A percentile compares a stretch with the other conserved stretches of the same genome.
These are phyloP conservation scores for Machimus atricapillus DNA, from an alignment of 2,888 invertebrate genomes.

Conservation along the genomic window DNA sequence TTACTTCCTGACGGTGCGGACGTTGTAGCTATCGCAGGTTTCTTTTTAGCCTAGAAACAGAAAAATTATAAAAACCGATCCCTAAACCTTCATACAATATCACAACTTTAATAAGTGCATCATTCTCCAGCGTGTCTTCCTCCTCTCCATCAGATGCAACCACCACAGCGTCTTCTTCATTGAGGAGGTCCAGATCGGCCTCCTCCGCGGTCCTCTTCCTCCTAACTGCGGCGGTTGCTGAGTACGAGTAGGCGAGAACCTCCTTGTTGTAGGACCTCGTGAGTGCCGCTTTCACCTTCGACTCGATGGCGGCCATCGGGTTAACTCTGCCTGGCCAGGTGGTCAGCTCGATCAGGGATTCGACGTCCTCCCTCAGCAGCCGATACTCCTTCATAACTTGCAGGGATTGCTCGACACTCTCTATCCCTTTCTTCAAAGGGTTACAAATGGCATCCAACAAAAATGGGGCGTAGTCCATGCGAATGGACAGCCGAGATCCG, in stretches of 20 bases:
- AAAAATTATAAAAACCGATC: background rate
- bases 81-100: background rate
- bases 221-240: constrained; percentile 68
- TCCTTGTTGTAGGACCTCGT: constrained; percentile 93
- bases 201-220: constrained; percentile 66
- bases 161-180: constrained; percentile 59
- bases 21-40: constrained; percentile 51
- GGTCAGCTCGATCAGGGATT: constrained; percentile 84
- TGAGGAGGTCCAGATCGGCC: constrained; percentile 59
- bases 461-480: constrained; percentile 85
- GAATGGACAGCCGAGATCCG: constrained; percentile 81
- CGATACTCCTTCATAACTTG: constrained; percentile 83
- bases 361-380: constrained; percentile 89
- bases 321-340: constrained; percentile 83
- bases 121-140: constrained; percentile 71
- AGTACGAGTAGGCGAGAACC: constrained; percentile 78
- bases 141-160: constrained; percentile 63
- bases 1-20: constrained; percentile 48
- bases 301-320: constrained; percentile 77
- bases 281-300: constrained; percentile 90
- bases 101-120: constrained; percentile 75
- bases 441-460: constrained; percentile 77
- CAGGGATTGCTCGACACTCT: constrained; percentile 77
- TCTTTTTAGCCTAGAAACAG: constrained; percentile 54
- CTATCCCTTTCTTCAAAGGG: constrained; percentile 77